Percentiles rank a stretch among this genome's conserved stretches.
Evolutionary conservation across 2,888 invertebrate species (phyloP).

Genomic region (Drosophila putrida): DNA sequence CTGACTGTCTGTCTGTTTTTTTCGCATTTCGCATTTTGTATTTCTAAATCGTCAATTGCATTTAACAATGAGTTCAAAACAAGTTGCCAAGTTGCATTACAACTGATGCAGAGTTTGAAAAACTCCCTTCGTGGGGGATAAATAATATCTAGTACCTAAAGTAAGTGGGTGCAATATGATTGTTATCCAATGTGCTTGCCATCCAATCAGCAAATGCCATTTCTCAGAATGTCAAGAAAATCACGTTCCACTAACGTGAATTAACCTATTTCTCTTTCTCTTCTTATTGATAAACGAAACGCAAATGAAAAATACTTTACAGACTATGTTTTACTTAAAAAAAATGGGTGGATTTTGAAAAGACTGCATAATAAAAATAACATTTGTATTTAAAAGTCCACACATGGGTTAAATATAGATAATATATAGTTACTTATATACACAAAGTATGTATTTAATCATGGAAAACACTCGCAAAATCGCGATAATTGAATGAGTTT

Average conservation of each 20-base stretch:
- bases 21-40: constrained; percentile 14
- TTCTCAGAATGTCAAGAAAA: constrained; percentile 41
- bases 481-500: no score
- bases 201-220: background rate
- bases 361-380: no score
- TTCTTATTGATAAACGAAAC: constrained; percentile 2
- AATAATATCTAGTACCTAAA: background rate
- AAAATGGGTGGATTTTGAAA: no score
- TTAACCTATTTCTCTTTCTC: background rate
- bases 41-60: constrained; percentile 60
- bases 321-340: no score
- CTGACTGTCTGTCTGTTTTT: constrained; percentile 4
- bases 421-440: no score
- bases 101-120: constrained; percentile 33
- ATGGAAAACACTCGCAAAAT: no score
- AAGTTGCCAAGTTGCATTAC: constrained; percentile 27
- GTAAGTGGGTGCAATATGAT: constrained; percentile 10
- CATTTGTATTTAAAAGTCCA: no score
- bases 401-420: no score
- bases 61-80: constrained; percentile 45
- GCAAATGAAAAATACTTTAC: background rate
- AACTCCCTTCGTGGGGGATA: constrained; percentile 9
- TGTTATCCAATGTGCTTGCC: background rate
- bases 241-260: constrained; percentile 44
- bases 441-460: no score